Percentiles rank a stretch among this genome's conserved stretches.
phyloP scores from a whole-genome alignment of 2,888 invertebrate genomes.

The Tipula unca region DNA sequence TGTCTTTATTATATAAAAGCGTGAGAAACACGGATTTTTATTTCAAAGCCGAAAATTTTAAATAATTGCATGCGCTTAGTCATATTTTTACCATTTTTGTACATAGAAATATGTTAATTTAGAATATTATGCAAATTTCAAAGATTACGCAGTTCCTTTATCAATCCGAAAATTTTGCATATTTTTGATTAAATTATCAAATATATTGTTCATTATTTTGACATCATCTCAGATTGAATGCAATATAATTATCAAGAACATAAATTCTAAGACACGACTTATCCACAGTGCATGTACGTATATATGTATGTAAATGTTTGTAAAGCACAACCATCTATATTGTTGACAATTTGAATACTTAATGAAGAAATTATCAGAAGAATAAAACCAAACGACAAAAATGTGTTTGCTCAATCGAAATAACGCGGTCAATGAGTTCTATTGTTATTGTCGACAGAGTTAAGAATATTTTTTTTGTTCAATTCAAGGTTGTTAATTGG shows the following conservation, averaged over 20 bases:
- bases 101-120: background rate
- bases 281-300: too few relatives aligned
- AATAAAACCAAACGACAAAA: background rate
- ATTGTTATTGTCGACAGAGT: background rate
- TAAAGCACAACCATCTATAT: background rate
- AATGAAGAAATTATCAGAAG: background rate
- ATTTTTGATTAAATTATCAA: background rate
- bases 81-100: background rate
- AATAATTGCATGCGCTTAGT: background rate
- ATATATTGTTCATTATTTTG: background rate
- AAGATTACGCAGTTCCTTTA: background rate
- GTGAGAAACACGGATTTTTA: background rate
- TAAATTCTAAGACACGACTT: background rate
- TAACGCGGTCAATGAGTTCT: background rate
- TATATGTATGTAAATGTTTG: background rate
- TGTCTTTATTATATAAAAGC: background rate
- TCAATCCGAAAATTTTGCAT: background rate
- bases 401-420: background rate
- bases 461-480: background rate
- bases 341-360: background rate
- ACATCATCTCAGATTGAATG: background rate
- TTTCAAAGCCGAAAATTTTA: background rate
- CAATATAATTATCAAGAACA: background rate
- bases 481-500: background rate
- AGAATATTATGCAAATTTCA: background rate